Conservation (phyloP, 1,140 invertebrate genomes). For the Bombus confusus region DNA sequence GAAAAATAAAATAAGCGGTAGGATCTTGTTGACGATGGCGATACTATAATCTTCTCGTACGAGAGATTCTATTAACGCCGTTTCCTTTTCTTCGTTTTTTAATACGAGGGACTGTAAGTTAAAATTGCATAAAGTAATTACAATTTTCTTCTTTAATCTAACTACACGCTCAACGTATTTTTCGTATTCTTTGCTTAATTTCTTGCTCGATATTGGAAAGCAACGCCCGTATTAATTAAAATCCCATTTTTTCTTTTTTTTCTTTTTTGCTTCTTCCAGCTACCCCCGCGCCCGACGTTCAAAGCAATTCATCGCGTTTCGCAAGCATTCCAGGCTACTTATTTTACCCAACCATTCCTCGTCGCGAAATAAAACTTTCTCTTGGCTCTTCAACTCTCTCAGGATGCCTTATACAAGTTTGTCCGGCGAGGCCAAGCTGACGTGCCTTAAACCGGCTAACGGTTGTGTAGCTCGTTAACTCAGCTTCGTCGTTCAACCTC, state of each 20-base stretch:
- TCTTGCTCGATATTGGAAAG: too few species aligned
- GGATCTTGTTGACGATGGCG: neutral
- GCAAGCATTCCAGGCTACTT: neutral
- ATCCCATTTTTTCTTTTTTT: too few species aligned
- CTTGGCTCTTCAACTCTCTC: neutral
- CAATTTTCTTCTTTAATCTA: too few species aligned
- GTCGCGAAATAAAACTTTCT: neutral
- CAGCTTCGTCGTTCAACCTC: neutral
- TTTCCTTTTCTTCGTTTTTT: too few species aligned
- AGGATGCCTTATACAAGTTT: neutral
- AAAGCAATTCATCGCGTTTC: neutral
- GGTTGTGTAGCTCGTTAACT: slow-evolving; percentile 51
- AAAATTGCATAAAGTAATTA: too few species aligned
- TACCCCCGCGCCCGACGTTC: neutral
- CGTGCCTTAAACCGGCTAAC: slow-evolving; percentile 3
- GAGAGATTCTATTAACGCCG: too few species aligned
- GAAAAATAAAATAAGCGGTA: neutral
- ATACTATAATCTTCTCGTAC: too few species aligned
- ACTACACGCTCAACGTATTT: too few species aligned
- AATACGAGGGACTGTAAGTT: too few species aligned
- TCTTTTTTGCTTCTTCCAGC: neutral
- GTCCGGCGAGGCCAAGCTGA: too few species aligned
- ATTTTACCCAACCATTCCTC: neutral
- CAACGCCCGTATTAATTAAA: neutral
- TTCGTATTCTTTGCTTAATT: too few species aligned